Percentiles rank a stretch among this genome's conserved stretches.
Evolutionary conservation across 2,888 invertebrate species (phyloP).

Genomic region (Sialis fuliginosa): DNA sequence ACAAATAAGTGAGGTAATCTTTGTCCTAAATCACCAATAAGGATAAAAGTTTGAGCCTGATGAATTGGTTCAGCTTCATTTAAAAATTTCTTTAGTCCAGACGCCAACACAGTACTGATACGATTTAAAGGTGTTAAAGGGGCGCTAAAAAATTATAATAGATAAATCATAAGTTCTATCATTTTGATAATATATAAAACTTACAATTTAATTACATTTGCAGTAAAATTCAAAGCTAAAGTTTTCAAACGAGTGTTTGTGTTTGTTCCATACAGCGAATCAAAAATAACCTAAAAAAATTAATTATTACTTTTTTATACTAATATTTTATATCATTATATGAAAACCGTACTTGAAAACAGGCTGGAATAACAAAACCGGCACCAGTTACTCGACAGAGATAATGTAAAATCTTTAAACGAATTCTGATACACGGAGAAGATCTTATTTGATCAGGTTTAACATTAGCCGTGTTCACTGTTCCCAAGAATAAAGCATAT

Average conservation of each 20-base stretch:
- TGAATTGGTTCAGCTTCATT: slow-evolving; percentile 41
- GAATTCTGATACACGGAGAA: slow-evolving; percentile 66
- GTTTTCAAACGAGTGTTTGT: slow-evolving; percentile 70
- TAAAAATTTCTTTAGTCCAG: slow-evolving; percentile 55
- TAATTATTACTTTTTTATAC: background rate
- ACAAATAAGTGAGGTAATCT: slow-evolving; percentile 43
- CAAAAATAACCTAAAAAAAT: slow-evolving; percentile 54
- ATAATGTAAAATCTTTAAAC: slow-evolving; percentile 71
- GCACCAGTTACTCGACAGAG: slow-evolving; percentile 53
- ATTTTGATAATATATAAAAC: slow-evolving; percentile 14
- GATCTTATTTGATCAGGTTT: slow-evolving; percentile 51
- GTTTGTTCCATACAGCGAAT: slow-evolving; percentile 66
- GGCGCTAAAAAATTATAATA: slow-evolving; percentile 29
- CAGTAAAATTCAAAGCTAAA: slow-evolving; percentile 63
- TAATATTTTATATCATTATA: background rate
- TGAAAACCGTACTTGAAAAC: slow-evolving; percentile 46
- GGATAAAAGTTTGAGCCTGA: slow-evolving; percentile 53
- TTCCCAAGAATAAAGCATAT: slow-evolving; percentile 64
- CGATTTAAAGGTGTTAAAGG: slow-evolving; percentile 39
- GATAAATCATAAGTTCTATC: background rate
- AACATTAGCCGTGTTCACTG: slow-evolving; percentile 33
- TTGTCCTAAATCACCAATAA: slow-evolving; percentile 49
- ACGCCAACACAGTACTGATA: slow-evolving; percentile 52
- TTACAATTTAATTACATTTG: slow-evolving; percentile 66
- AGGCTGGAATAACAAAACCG: slow-evolving; percentile 58